A percentile compares a stretch with the other conserved stretches of the same genome.
phyloP scores from a whole-genome alignment of 2,888 invertebrate species.

The Arge pagana region DNA sequence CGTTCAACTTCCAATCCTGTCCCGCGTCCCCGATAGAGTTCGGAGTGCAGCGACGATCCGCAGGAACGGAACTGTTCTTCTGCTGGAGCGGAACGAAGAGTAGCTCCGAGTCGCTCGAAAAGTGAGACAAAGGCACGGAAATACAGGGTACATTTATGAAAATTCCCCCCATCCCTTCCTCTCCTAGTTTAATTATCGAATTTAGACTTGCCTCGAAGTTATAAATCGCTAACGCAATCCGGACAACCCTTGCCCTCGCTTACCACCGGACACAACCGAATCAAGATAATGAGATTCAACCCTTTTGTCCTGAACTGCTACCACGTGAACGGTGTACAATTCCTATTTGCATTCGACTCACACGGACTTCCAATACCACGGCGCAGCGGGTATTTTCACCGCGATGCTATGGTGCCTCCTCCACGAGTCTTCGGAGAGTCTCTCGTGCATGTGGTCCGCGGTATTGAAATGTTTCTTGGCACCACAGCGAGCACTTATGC shows the following conservation, averaged over 20 bases:
- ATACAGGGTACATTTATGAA: too few relatives aligned
- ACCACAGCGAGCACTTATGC: too few relatives aligned
- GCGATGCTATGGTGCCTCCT: too few relatives aligned
- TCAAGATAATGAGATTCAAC: slow-evolving; percentile 21
- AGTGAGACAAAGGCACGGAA: slow-evolving; percentile 28
- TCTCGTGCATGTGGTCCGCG: too few relatives aligned
- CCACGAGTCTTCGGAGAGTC: too few relatives aligned
- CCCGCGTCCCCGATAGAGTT: neutral
- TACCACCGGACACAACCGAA: slow-evolving; percentile 19
- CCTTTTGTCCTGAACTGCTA: slow-evolving; percentile 14
- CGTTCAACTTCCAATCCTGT: slow-evolving; percentile 9
- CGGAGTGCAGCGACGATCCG: neutral
- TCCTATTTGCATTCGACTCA: slow-evolving; percentile 20
- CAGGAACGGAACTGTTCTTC: neutral
- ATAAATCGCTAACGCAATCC: slow-evolving; percentile 15
- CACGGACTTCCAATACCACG: too few relatives aligned
- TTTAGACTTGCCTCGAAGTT: neutral
- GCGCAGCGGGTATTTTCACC: too few relatives aligned
- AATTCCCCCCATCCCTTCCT: too few relatives aligned
- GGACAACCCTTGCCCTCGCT: slow-evolving; percentile 15
- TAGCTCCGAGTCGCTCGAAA: slow-evolving; percentile 4
- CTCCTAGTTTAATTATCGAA: too few relatives aligned
- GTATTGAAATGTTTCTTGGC: too few relatives aligned
- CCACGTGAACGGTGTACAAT: slow-evolving; percentile 14
- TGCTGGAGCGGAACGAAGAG: neutral